Base-by-base conservation (phyloP, 2,113 vertebrate genomes). In the Dipodomys spectabilis region DNA sequence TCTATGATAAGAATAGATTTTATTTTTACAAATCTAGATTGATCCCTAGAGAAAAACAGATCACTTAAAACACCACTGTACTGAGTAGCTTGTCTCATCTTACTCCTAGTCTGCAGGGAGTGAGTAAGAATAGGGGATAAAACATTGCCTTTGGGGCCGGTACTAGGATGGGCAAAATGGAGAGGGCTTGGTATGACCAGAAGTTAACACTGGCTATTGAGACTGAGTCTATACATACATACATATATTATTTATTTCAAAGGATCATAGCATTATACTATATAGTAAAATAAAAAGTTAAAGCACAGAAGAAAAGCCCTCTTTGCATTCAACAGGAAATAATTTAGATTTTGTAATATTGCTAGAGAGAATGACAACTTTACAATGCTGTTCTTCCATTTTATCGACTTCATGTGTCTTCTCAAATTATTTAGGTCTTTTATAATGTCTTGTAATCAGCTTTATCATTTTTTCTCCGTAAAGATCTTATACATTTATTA, bases 301-400 rank as follows among this genome's bases (percentile, higher is more conserved):
- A 57, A 19, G 15, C 53, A 57, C 13, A 57, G 15, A 57, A 57
- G 53, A 78, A 80, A 86, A 92, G 73, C 45, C 28, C 15, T 75
- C 23, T 35, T 87, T 57, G n/a, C 11, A 68, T 88, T 89, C 81
- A 65, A 65, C 45, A 91, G 53, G 19, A 86, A 73, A 86, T 94
- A 91, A 91, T 91, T 93, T 86, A 77, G 57, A 78, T 78, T 72
- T 82, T 44, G 20, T 91, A 91, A 81, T 84, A 39, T 0, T 75
- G n/a, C 35, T 77, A 16, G 53, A 81, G n/a, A 78, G 32, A 88
- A 62, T 30, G 3, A 73, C 7, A 77, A 28, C 68, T 79, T 91
- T 53, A 65, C 19, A 87, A 12, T 7, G 4, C 64, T 71, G n/a
- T 87, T n/a, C 53, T 86, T 91, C 15, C 64, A 87, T 25, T 28